Evolutionary conservation across 2,113 vertebrate species (phyloP).

Genomic region (Xenus cinereus): DNA sequence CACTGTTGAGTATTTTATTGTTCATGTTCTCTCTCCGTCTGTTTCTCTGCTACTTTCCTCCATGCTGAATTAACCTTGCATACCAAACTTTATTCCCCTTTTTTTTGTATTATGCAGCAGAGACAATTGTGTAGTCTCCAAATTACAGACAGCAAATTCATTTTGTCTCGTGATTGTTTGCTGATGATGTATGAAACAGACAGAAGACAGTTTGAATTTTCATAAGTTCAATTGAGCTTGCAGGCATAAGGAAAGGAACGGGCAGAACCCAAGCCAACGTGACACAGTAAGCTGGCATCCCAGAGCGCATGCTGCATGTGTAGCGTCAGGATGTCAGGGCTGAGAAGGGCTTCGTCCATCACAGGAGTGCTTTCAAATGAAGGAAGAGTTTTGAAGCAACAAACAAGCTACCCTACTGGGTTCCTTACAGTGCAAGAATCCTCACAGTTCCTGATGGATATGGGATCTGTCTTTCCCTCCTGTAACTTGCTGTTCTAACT

Average conservation of each 20-base stretch:
- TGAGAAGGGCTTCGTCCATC: slow-evolving; percentile 38
- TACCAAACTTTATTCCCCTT: slow-evolving; percentile 16
- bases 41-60: slow-evolving; percentile 18
- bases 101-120: slow-evolving; percentile 4
- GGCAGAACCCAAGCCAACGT: slow-evolving; percentile 54
- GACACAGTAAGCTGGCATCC: slow-evolving; percentile 32
- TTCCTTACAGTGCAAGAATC: background rate
- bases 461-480: background rate
- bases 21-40: background rate
- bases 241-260: slow-evolving; percentile 32
- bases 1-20: slow-evolving; percentile 34
- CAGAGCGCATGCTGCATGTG: background rate
- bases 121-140: slow-evolving; percentile 29
- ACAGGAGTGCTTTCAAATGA: slow-evolving; percentile 35
- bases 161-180: slow-evolving; percentile 67
- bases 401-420: background rate
- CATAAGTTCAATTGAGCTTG: slow-evolving; percentile 60
- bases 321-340: slow-evolving; percentile 52
- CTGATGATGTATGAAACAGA: slow-evolving; percentile 62
- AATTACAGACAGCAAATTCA: slow-evolving; percentile 58
- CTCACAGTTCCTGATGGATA: background rate
- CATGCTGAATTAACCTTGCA: slow-evolving; percentile 50
- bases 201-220: slow-evolving; percentile 68
- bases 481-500: background rate
- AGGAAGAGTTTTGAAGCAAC: slow-evolving; percentile 52